A percentile compares a stretch with the other conserved stretches of the same genome.
Conservation (phyloP, 2,888 invertebrate species). For the Torymus texanus region DNA sequence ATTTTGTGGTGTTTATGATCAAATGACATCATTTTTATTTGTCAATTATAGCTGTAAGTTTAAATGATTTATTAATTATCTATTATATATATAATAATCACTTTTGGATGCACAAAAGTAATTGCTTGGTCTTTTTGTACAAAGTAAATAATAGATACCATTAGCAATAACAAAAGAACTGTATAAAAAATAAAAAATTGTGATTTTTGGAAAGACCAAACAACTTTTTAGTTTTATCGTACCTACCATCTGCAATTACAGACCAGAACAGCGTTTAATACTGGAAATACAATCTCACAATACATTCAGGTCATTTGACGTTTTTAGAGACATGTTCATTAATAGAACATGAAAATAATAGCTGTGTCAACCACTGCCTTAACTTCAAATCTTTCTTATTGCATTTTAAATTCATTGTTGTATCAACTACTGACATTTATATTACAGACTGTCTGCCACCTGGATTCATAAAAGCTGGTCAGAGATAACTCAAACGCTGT, state of each 20-base stretch:
- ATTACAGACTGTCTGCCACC: constrained; percentile 74
- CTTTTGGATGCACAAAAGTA: constrained; percentile 66
- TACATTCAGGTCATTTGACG: constrained; percentile 71
- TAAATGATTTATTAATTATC: constrained; percentile 74
- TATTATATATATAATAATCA: constrained; percentile 64
- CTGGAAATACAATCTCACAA: constrained; percentile 74
- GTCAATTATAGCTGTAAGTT: constrained; percentile 74
- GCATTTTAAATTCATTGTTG: constrained; percentile 73
- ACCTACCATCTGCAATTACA: constrained; percentile 72
- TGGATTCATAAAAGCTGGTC: constrained; percentile 75
- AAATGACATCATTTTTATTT: constrained; percentile 72
- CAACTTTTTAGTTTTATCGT: constrained; percentile 70
- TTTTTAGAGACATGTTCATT: constrained; percentile 64
- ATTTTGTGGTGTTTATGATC: constrained; percentile 69
- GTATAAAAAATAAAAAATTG: constrained; percentile 42
- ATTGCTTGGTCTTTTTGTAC: constrained; percentile 71
- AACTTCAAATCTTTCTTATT: constrained; percentile 72
- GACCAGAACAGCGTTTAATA: constrained; percentile 67
- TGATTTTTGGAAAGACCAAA: constrained; percentile 70
- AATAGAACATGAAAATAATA: constrained; percentile 72
- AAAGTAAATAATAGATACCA: constrained; percentile 6
- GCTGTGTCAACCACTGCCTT: constrained; percentile 72
- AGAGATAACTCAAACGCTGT: constrained; percentile 66
- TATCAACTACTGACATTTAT: constrained; percentile 72
- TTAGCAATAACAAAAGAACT: constrained; percentile 6